Conservation (phyloP, 2,113 vertebrate species). For the Tragelaphus imberbis region DNA sequence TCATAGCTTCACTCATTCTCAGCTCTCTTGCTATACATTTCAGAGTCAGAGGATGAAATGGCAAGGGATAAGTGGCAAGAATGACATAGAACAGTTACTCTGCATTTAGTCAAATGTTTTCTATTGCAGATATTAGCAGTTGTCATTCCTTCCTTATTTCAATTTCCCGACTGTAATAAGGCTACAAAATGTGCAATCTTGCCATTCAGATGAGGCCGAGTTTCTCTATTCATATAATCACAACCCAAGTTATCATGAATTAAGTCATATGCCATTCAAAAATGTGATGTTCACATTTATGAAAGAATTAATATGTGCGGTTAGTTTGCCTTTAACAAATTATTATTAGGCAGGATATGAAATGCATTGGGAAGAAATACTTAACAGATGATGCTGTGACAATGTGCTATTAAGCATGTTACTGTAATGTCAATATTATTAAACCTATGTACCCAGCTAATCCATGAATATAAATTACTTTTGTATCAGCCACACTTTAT, state of each 20-base stretch:
- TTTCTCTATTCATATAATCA: constrained; percentile 19
- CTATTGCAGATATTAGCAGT: neutral
- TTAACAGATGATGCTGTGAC: constrained; percentile 85
- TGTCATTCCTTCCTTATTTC: constrained; percentile 14
- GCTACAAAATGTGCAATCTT: constrained; percentile 11
- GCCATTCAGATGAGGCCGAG: constrained; percentile 12
- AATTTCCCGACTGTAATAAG: constrained; percentile 30
- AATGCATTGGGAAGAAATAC: constrained; percentile 84
- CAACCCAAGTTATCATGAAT: constrained; percentile 78
- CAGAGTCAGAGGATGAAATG: neutral
- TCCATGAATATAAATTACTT: constrained; percentile 84
- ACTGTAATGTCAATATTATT: constrained; percentile 85
- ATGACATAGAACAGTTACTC: neutral
- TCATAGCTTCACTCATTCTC: neutral
- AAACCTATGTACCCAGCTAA: constrained; percentile 84
- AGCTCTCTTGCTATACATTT: neutral
- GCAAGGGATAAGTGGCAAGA: neutral
- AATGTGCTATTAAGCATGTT: constrained; percentile 82
- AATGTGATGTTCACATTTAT: constrained; percentile 81
- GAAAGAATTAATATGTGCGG: constrained; percentile 81
- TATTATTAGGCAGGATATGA: constrained; percentile 81
- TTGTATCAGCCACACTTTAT: constrained; percentile 76
- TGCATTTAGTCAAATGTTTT: constrained; percentile 10
- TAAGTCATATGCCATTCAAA: constrained; percentile 80
- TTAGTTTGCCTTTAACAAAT: constrained; percentile 82